phyloP scores from a whole-genome alignment of 1,140 invertebrate species.

The Trissolcus basalis region DNA sequence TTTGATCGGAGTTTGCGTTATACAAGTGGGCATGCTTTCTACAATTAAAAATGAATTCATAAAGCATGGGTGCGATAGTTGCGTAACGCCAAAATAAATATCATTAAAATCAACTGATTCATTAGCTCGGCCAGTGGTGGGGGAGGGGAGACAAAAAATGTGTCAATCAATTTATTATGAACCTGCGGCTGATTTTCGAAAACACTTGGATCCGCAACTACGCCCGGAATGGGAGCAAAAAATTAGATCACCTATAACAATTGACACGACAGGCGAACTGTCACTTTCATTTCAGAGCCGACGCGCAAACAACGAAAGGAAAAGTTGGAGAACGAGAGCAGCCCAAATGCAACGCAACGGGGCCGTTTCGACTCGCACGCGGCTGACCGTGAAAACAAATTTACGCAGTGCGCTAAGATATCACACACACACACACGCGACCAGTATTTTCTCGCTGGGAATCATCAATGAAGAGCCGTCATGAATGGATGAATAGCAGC shows the following conservation, averaged over 20 bases:
- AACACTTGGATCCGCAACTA: background rate
- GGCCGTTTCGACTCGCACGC: conserved; percentile 8
- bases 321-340: conserved; percentile 30
- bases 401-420: conserved; percentile 38
- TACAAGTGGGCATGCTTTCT: conserved; percentile 13
- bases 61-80: background rate
- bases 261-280: conserved; percentile 9
- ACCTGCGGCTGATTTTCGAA: too few relatives aligned
- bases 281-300: conserved; percentile 40
- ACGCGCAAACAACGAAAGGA: conserved; percentile 27
- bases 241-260: background rate
- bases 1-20: conserved; percentile 2
- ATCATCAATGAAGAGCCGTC: conserved; percentile 65
- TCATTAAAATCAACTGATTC: too few relatives aligned
- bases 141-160: too few relatives aligned
- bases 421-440: conserved; percentile 36
- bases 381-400: conserved; percentile 35
- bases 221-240: background rate
- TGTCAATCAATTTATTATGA: too few relatives aligned
- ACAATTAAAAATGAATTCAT: conserved; percentile 28
- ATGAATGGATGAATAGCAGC: conserved; percentile 63
- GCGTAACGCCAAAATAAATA: conserved; percentile 12
- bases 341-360: conserved; percentile 15
- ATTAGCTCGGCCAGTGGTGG: too few relatives aligned
- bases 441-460: conserved; percentile 52